Evolutionary conservation across 2,113 vertebrate species (phyloP).

Genomic region (Chamaetylas fuelleborni): DNA sequence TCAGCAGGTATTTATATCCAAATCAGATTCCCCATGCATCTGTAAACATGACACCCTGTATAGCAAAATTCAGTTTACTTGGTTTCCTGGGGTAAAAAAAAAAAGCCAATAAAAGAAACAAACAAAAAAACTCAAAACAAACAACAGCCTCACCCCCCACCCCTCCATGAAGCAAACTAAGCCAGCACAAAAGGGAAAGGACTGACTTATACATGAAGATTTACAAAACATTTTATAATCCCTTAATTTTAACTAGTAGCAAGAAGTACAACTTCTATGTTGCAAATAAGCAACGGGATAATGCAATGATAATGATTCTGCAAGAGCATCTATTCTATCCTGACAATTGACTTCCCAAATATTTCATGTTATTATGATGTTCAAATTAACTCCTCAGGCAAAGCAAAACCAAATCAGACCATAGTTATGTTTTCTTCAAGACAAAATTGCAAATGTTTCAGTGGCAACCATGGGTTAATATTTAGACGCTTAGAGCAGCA

Average conservation of each 20-base stretch:
- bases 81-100: neutral
- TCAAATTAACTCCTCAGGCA: neutral
- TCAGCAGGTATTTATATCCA: neutral
- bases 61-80: neutral
- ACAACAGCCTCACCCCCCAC: accelerated
- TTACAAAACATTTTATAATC: neutral
- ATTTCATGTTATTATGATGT: neutral
- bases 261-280: neutral
- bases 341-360: neutral
- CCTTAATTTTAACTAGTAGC: neutral
- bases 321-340: neutral
- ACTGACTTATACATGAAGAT: neutral
- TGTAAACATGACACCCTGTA: neutral
- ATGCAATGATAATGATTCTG: neutral
- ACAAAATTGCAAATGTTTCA: neutral
- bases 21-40: neutral
- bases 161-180: neutral
- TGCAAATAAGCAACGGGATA: neutral
- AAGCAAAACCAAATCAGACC: neutral
- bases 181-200: neutral
- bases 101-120: neutral
- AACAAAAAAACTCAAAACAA: too few relatives aligned
- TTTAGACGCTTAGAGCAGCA: neutral
- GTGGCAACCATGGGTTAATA: neutral
- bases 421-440: neutral